These are phyloP conservation scores for Callipepla californica DNA, from an alignment of 2,113 vertebrate species.

Conservation along the genomic window DNA sequence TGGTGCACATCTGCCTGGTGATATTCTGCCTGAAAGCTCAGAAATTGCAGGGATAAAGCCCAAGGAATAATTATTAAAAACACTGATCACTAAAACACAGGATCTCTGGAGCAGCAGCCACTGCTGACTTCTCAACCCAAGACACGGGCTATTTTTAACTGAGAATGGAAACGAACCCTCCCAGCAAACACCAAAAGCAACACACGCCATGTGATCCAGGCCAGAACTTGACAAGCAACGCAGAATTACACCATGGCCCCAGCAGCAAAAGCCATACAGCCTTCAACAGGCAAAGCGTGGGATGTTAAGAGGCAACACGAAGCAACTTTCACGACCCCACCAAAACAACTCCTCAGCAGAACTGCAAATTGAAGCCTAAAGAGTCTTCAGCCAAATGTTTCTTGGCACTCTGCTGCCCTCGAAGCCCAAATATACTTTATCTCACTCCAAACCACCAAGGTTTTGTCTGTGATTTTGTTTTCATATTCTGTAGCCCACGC, in stretches of 20 bases:
- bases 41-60: neutral
- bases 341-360: neutral
- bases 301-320: fast-evolving
- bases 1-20: fast-evolving
- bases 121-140: neutral
- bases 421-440: neutral
- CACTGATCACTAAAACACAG: fast-evolving
- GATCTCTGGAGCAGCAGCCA: neutral
- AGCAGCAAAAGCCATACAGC: neutral
- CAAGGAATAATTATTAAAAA: neutral
- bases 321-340: neutral
- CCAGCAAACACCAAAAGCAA: neutral
- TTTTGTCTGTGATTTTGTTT: neutral
- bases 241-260: neutral
- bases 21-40: neutral
- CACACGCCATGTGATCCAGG: neutral
- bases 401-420: fast-evolving
- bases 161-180: conserved; percentile 2
- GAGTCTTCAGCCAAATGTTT: fast-evolving
- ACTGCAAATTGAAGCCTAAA: fast-evolving
- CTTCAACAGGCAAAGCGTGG: neutral
- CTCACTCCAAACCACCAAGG: neutral
- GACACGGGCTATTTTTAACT: conserved; percentile 7
- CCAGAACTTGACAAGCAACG: neutral
- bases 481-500: fast-evolving